Evolutionary conservation across 2,797 vertebrate genomes (phyloP).

Genomic region (Macroramphosus scolopax): DNA sequence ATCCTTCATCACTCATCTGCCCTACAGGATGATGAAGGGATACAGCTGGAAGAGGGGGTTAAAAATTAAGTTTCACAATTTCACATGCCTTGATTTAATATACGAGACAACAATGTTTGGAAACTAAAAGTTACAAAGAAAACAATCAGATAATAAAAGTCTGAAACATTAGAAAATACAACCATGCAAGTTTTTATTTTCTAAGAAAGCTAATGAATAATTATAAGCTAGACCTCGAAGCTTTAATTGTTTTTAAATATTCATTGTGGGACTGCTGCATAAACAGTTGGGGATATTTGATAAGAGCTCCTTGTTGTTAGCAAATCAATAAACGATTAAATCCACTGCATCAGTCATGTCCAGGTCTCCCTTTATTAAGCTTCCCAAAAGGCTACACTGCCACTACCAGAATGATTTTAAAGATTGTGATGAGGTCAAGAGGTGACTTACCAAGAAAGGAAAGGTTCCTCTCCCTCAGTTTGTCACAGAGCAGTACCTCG

Average conservation of each 20-base stretch:
- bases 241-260: conserved; percentile 86
- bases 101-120: no score
- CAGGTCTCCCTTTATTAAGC: conserved; percentile 26
- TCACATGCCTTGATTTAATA: conserved; percentile 66
- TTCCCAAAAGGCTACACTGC: conserved; percentile 17
- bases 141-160: no score
- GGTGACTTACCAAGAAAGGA: conserved; percentile 91
- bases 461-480: conserved; percentile 88
- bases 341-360: conserved; percentile 75
- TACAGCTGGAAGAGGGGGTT: conserved; percentile 24
- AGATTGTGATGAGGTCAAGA: conserved; percentile 23
- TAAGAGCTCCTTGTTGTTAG: conserved; percentile 78
- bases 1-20: conserved; percentile 74
- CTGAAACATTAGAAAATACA: no score
- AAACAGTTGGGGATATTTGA: conserved; percentile 73
- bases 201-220: no score
- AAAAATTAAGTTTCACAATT: conserved; percentile 53
- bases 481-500: conserved; percentile 90
- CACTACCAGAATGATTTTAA: conserved; percentile 13
- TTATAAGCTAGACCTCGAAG: conserved; percentile 78
- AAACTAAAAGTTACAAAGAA: no score
- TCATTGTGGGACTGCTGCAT: conserved; percentile 77
- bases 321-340: conserved; percentile 85
- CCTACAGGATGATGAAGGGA: conserved; percentile 60
- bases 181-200: no score